These are phyloP conservation scores for Ecliptopera silaceata DNA, from an alignment of 2,888 invertebrate genomes.

Conservation along the genomic window DNA sequence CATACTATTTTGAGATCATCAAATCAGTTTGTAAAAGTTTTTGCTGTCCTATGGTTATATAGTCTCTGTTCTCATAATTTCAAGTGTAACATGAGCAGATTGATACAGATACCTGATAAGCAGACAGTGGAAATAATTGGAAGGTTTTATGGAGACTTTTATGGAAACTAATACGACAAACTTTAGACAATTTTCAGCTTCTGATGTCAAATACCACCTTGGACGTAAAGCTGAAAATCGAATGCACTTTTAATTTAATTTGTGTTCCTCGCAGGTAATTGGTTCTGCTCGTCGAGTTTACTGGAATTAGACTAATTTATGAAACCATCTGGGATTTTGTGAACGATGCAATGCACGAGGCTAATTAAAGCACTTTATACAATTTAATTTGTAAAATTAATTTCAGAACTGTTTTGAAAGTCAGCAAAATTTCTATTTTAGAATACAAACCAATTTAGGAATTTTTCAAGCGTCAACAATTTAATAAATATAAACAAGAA, in stretches of 20 bases:
- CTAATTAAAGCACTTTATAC: constrained; percentile 42
- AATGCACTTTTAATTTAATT: constrained; percentile 43
- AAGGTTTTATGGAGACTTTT: constrained; percentile 64
- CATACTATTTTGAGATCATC: too few species aligned
- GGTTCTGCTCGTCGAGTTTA: constrained; percentile 58
- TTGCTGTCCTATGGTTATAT: constrained; percentile 10
- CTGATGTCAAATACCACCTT: constrained; percentile 39
- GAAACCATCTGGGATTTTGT: constrained; percentile 44
- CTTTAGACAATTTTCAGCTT: constrained; percentile 30
- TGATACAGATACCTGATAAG: constrained; percentile 71
- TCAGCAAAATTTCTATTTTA: background rate
- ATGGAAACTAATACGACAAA: constrained; percentile 38
- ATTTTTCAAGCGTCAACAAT: too few species aligned
- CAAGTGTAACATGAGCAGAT: constrained; percentile 73
- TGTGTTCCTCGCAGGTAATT: constrained; percentile 46
- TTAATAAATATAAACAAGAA: too few species aligned
- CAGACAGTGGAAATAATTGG: constrained; percentile 70
- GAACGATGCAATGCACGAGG: constrained; percentile 46
- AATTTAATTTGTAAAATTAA: constrained; percentile 14
- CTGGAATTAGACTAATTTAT: constrained; percentile 48
- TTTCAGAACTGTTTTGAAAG: constrained; percentile 3
- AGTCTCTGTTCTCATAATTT: constrained; percentile 65
- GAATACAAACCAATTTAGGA: too few species aligned
- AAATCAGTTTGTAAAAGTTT: too few species aligned
- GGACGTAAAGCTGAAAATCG: constrained; percentile 45